Evolutionary conservation across 2,797 vertebrate genomes (phyloP), one percentile per base, ranked within the genome.

Genomic region (Otolemur crassicaudatus): DNA sequence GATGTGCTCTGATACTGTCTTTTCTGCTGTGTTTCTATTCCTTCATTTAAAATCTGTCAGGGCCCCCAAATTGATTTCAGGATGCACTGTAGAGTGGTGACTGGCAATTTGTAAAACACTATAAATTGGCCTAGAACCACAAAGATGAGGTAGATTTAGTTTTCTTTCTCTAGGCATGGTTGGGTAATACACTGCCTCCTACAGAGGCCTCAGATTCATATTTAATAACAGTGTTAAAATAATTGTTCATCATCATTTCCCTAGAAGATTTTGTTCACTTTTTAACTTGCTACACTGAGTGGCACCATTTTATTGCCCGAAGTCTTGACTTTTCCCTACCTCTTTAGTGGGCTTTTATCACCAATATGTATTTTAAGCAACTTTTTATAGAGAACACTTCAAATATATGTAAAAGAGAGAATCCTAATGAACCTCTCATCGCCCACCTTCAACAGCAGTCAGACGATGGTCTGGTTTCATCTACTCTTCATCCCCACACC

Each of bases 341-440:
- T 70, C 43, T 31, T 76, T 53, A 25, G 20, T 7, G 46, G 87
- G 16, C 13, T 94, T 91, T 87, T 58, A 81, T 73, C 81, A 49
- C 23, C 31, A 90, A 31, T 73, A 87, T 14, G 7, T 56, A 58
- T n/a, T 65, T 93, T 76, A 94, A 93, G 29, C 49, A 61, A 76
- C 53, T 60, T 95, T 94, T 63, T 77, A 11, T 84, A 27, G 40
- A 27, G 61, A 91, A 23, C 16, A 60, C 91, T 91, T 80, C n/a
- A 88, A 87, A 88, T 93, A 76, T 34, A 58, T 56, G 93, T 80
- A 83, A 94, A 95, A 40, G 80, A 82, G 27, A 87, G 82, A 85
- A 76, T 13, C 31, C 12, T 49, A 58, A 80, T 10, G 13, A 17
- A 12, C 6, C 17, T 43, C 17, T 60, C 56, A 56, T 58, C 34